phyloP scores from a whole-genome alignment of 2,113 vertebrate species.

The Casuarius casuarius region DNA sequence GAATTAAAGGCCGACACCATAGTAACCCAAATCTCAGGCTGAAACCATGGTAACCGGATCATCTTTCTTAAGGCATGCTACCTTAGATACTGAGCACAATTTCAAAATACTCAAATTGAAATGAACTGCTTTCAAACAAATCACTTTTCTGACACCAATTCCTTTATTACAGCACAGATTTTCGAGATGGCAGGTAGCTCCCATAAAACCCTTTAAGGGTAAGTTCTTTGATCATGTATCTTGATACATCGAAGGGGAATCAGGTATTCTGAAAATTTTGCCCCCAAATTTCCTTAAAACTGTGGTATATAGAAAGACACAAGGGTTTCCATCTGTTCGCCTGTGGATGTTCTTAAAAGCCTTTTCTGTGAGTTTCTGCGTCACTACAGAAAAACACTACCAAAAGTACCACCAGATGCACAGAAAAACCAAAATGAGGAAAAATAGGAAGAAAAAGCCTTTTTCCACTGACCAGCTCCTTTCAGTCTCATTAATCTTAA shows the following conservation, averaged over 20 bases:
- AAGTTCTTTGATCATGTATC: not conserved
- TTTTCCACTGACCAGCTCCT: not conserved
- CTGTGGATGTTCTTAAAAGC: constrained; percentile 26
- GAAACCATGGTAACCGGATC: constrained; percentile 66
- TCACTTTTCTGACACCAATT: not conserved
- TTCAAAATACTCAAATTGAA: constrained; percentile 50
- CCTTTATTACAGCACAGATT: not conserved
- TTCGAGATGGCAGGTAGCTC: not conserved
- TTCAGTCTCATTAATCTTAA: not conserved
- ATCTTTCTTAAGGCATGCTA: constrained; percentile 31
- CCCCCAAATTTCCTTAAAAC: constrained; percentile 1
- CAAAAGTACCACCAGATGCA: not conserved
- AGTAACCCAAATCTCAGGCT: constrained; percentile 53
- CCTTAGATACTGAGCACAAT: not conserved
- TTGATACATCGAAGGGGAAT: not conserved
- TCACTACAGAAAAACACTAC: not conserved
- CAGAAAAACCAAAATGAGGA: not conserved
- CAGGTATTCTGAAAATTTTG: not conserved
- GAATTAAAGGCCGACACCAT: constrained; percentile 57
- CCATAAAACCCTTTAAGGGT: not conserved
- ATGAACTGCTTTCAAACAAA: constrained; percentile 38
- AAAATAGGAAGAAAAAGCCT: not conserved
- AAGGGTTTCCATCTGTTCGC: not conserved
- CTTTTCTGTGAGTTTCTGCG: not conserved
- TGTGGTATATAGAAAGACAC: not conserved